Conservation (phyloP, 2,888 invertebrate genomes). For the Cyclophora albipunctata region DNA sequence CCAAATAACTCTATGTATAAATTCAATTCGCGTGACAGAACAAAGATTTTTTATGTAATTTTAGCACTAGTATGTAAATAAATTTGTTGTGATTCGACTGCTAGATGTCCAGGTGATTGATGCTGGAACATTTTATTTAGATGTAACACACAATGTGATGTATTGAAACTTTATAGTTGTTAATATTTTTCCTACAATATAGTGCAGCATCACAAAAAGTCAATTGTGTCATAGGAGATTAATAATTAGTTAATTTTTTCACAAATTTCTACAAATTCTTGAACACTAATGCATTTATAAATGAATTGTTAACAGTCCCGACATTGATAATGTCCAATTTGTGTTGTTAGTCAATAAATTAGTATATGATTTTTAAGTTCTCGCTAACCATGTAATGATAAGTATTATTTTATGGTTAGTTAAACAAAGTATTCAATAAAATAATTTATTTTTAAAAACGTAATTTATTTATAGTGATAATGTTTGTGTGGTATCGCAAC, state of each 20-base stretch:
- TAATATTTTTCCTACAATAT: no score
- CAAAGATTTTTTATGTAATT: constrained; percentile 20
- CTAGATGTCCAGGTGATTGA: no score
- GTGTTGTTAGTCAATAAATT: neutral
- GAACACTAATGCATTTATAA: no score
- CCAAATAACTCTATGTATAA: constrained; percentile 1
- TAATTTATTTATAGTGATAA: constrained; percentile 6
- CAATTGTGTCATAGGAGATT: neutral
- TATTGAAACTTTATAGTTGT: no score
- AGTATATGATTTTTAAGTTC: neutral
- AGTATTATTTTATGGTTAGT: neutral
- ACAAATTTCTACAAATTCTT: no score
- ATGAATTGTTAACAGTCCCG: no score
- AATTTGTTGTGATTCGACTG: neutral
- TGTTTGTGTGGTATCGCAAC: constrained; percentile 14
- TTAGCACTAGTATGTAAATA: no score
- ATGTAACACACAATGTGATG: no score
- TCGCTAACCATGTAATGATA: neutral
- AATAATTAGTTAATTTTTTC: constrained; percentile 2
- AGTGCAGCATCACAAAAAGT: no score
- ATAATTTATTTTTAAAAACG: constrained; percentile 10
- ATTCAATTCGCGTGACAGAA: constrained; percentile 10
- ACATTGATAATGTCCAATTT: no score
- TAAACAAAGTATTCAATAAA: constrained; percentile 10
- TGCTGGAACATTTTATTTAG: no score